Evolutionary conservation across 2,113 vertebrate species (phyloP), one percentile per base, ranked within the genome.

Genomic region (Sinocyclocheilus maitianheensis): DNA sequence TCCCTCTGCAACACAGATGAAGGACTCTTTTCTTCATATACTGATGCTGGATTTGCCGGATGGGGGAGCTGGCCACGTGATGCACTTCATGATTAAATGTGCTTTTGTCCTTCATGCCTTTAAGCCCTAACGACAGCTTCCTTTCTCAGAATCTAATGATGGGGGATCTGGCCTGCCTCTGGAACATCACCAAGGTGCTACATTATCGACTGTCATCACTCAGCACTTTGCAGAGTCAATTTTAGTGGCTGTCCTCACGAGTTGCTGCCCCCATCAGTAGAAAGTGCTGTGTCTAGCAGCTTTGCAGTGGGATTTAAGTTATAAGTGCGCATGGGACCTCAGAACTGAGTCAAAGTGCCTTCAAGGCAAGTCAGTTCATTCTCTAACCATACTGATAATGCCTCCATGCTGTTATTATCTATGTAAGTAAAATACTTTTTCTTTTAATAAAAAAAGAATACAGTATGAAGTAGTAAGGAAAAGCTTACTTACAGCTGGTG

Each of bases 401-500:
- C 18, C 7, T 18, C 30, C 16, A 20, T 37, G 30, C 30, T 9
- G 14, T 69, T 71, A 37, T 37, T 20, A 37, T 4, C 14, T 20
- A 37, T 4, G 67, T 40, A 71, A 16, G 14, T 67, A 34, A 34
- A 5, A 65, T 3, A 30, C 12, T 14, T 67, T 7, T 12, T 67
- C 24, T 1, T 12, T 48, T 30, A 30, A 30, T 30, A 30, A 30
- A 30, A 30, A 30, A 37, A 48, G 26, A 40, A 71, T 51, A 26
- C 71, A 78, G 9, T 60, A 5, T 18, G 26, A 18, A 4, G 12
- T 10, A 46, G 43, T 14, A 4, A 53, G 4, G 48, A 75, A 20
- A 69, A 74, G 4, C n/a, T 79, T 83, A 96, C 97, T 98, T 93
- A 99, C 98, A 96, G 84, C 96, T 97, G 76, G 97, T 98, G 95